Conservation (phyloP, 2,113 vertebrate genomes). For the Sialia sialis region DNA sequence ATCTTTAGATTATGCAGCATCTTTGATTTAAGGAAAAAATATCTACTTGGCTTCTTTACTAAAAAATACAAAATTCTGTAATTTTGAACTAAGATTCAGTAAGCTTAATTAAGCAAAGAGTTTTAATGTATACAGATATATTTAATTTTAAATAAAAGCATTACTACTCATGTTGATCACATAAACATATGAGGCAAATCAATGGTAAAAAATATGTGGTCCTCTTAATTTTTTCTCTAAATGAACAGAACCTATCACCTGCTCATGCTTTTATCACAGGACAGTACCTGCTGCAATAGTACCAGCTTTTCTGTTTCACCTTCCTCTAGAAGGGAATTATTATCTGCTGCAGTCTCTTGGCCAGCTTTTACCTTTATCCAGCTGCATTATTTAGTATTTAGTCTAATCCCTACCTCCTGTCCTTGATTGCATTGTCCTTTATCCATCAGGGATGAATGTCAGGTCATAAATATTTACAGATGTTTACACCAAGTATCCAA, state of each 20-base stretch:
- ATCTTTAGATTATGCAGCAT: not conserved
- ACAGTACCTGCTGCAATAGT: not conserved
- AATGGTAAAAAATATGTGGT: not conserved
- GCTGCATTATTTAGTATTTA: conserved; percentile 19
- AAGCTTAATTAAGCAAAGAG: not conserved
- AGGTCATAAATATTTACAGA: conserved; percentile 6
- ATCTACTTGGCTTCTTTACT: not conserved
- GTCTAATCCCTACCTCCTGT: not conserved
- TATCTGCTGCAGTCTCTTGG: not conserved
- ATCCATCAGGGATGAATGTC: not conserved
- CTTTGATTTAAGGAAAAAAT: not conserved
- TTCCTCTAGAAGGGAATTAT: not conserved
- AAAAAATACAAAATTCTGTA: not conserved
- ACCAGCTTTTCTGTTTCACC: not conserved
- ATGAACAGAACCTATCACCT: not conserved
- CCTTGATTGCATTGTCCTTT: not conserved
- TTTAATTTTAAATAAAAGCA: not conserved
- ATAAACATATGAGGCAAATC: not conserved
- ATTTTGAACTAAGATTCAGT: not conserved
- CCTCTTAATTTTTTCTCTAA: not conserved
- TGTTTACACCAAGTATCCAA: not conserved
- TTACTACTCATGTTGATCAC: not conserved
- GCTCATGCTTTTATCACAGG: not conserved
- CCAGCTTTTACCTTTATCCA: not conserved
- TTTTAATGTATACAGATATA: not conserved